Conservation (phyloP, 2,113 vertebrate genomes). For the Triplophysa tibetana region DNA sequence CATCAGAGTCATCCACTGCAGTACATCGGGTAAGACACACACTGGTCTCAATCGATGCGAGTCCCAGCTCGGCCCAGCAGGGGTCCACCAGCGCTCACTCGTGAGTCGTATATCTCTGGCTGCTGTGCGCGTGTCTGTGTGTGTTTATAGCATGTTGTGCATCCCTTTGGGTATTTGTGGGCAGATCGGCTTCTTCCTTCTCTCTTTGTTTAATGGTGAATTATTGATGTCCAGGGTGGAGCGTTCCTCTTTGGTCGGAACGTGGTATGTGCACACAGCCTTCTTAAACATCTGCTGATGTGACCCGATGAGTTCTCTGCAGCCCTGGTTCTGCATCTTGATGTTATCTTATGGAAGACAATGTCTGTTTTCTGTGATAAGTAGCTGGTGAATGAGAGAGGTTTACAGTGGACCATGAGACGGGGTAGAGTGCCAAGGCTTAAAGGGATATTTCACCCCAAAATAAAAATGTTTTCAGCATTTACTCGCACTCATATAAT, state of each 20-base stretch:
- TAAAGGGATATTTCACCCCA: too few species aligned
- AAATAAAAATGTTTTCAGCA: too few species aligned
- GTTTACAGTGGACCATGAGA: neutral
- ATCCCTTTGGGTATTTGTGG: conserved; percentile 4
- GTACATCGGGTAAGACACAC: conserved; percentile 90
- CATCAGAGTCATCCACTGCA: conserved; percentile 99
- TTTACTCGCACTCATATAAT: neutral
- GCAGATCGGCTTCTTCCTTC: neutral
- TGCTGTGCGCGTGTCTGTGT: neutral
- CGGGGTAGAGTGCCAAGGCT: neutral
- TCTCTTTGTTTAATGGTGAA: conserved; percentile 8
- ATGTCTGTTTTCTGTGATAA: neutral
- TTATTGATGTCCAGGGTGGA: conserved; percentile 27
- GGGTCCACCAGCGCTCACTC: conserved; percentile 5
- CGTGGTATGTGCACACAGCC: neutral
- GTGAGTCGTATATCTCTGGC: neutral
- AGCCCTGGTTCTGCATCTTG: neutral
- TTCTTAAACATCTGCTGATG: conserved; percentile 12
- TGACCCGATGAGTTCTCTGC: neutral
- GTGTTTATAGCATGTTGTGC: neutral
- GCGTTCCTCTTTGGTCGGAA: neutral
- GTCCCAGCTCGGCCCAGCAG: conserved; percentile 3
- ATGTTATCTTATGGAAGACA: neutral
- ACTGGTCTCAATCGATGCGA: conserved; percentile 12
- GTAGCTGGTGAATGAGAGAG: neutral